Conservation (phyloP, 2,888 invertebrate genomes). For the Bembecia ichneumoniformis region DNA sequence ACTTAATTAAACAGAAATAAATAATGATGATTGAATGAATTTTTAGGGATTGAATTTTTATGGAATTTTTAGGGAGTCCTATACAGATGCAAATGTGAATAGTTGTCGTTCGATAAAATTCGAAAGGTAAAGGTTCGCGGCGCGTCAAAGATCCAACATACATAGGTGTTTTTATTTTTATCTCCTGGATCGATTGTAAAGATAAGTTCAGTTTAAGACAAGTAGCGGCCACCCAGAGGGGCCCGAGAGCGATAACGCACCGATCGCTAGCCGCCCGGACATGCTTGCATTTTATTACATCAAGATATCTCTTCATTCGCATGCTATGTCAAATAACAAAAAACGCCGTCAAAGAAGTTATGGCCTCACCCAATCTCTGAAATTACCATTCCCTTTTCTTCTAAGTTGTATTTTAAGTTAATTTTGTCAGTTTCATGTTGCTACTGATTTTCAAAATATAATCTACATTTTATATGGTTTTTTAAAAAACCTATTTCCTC, state of each 20-base stretch:
- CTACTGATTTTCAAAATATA: too few relatives aligned
- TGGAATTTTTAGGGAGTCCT: too few relatives aligned
- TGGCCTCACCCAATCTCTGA: neutral
- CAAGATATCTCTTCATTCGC: slow-evolving; percentile 63
- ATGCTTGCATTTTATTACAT: slow-evolving; percentile 64
- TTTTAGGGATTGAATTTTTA: too few relatives aligned
- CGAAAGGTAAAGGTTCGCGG: slow-evolving; percentile 55
- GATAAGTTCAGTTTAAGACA: slow-evolving; percentile 70
- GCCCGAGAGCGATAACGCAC: slow-evolving; percentile 18
- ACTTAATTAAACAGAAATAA: too few relatives aligned
- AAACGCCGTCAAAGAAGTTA: slow-evolving; percentile 22
- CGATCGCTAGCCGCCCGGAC: slow-evolving; percentile 29
- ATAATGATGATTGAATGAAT: too few relatives aligned
- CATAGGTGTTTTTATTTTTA: slow-evolving; percentile 41
- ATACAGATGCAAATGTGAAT: slow-evolving; percentile 62
- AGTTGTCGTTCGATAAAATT: slow-evolving; percentile 55
- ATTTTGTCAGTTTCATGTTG: too few relatives aligned
- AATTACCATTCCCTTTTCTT: too few relatives aligned
- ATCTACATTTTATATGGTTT: too few relatives aligned
- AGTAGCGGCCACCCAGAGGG: slow-evolving; percentile 66
- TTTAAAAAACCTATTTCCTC: too few relatives aligned
- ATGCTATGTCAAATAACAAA: slow-evolving; percentile 60
- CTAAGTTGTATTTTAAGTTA: too few relatives aligned
- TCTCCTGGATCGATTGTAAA: slow-evolving; percentile 67
- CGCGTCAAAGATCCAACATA: slow-evolving; percentile 58